Evolutionary conservation across 2,797 vertebrate species (phyloP).

Genomic region (Argentina silus): DNA sequence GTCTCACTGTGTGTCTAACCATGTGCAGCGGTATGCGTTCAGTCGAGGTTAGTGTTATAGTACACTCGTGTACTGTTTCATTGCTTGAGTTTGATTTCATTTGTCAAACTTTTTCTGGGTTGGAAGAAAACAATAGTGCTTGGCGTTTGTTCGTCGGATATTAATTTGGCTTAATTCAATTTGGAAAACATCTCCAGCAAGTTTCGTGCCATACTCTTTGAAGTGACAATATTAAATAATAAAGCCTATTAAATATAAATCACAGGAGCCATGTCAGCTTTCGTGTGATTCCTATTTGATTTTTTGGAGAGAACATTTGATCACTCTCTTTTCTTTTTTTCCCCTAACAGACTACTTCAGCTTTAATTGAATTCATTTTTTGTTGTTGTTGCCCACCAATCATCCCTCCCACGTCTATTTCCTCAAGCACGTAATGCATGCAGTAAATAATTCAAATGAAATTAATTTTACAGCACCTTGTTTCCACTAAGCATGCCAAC

Average conservation of each 20-base stretch:
- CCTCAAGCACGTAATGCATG: constrained; percentile 85
- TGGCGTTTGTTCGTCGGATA: constrained; percentile 69
- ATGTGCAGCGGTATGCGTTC: constrained; percentile 56
- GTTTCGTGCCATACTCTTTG: constrained; percentile 79
- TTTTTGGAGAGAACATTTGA: constrained; percentile 80
- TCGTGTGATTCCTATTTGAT: constrained; percentile 80
- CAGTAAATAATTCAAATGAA: constrained; percentile 88
- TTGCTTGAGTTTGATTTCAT: constrained; percentile 57
- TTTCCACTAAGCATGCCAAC: constrained; percentile 80
- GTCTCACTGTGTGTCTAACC: constrained; percentile 45
- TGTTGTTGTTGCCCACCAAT: constrained; percentile 78
- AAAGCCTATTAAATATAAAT: constrained; percentile 87
- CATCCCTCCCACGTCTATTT: constrained; percentile 71
- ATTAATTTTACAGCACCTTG: constrained; percentile 84
- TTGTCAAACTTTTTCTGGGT: constrained; percentile 49
- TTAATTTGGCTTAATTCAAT: constrained; percentile 81
- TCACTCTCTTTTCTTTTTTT: constrained; percentile 73
- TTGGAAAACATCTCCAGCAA: constrained; percentile 80
- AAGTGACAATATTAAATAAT: constrained; percentile 86
- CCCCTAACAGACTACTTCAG: constrained; percentile 76
- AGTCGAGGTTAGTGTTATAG: constrained; percentile 41
- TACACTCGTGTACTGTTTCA: constrained; percentile 57
- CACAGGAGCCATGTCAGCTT: constrained; percentile 75
- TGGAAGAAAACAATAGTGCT: constrained; percentile 62
- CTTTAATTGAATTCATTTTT: constrained; percentile 81